These are phyloP conservation scores for Python bivittatus DNA, from an alignment of 2,113 vertebrate species.

Conservation along the genomic window DNA sequence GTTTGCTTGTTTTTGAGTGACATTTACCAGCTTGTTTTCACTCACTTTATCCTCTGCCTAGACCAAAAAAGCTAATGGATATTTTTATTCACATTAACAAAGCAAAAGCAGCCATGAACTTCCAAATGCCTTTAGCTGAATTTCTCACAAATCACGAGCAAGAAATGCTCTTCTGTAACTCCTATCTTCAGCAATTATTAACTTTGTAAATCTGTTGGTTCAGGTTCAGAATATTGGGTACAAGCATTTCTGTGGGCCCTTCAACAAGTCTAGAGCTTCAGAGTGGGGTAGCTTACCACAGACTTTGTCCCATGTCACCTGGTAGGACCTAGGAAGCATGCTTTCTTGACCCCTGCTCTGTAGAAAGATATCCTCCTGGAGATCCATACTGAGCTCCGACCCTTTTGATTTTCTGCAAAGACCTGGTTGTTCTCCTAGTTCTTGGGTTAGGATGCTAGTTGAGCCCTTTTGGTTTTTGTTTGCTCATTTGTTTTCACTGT, in stretches of 20 bases:
- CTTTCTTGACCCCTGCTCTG: neutral
- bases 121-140: constrained; percentile 59
- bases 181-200: constrained; percentile 62
- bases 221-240: neutral
- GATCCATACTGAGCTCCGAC: neutral
- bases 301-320: neutral
- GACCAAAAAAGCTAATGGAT: constrained; percentile 44
- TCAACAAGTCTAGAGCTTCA: neutral
- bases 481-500: neutral
- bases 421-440: neutral
- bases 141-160: constrained; percentile 66
- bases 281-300: neutral
- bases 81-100: constrained; percentile 41
- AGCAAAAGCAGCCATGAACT: constrained; percentile 40
- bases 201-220: constrained; percentile 38
- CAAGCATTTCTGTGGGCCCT: rapidly evolving
- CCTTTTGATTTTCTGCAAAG: neutral
- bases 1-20: neutral
- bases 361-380: neutral
- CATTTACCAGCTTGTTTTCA: neutral
- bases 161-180: constrained; percentile 66
- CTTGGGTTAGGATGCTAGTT: neutral
- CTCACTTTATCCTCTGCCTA: neutral
- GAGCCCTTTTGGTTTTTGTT: neutral
- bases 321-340: neutral